A percentile compares a stretch with the other conserved stretches of the same genome.
phyloP scores from a whole-genome alignment of 2,888 invertebrate genomes.

The Perizoma flavofasciatum region DNA sequence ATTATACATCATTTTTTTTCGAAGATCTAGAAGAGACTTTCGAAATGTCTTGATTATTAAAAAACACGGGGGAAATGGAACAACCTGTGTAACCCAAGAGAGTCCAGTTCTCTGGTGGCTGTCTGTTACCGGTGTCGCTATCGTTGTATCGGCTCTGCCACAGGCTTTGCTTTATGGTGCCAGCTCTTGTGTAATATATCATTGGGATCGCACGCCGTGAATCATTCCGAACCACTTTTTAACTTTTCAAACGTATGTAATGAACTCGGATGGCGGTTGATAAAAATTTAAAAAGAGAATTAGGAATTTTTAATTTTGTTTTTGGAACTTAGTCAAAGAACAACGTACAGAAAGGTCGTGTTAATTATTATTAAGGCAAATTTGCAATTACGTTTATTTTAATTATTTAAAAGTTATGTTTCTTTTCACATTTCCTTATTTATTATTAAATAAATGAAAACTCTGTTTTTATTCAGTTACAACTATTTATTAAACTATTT shows the following conservation, averaged over 20 bases:
- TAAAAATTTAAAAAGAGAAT: constrained; percentile 62
- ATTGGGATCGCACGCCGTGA: constrained; percentile 82
- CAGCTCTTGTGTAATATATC: constrained; percentile 82
- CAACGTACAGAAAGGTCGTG: constrained; percentile 11
- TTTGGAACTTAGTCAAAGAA: constrained; percentile 26
- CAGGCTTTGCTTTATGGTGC: constrained; percentile 83
- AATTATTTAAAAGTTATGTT: no score
- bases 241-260: constrained; percentile 76
- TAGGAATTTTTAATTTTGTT: constrained; percentile 35
- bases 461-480: no score
- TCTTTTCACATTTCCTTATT: no score
- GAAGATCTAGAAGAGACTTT: no score
- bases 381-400: neutral
- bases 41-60: no score
- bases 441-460: no score
- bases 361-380: neutral
- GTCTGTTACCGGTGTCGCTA: constrained; percentile 80
- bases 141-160: constrained; percentile 82
- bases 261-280: constrained; percentile 72
- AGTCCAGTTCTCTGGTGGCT: constrained; percentile 77
- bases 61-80: constrained; percentile 27
- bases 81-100: constrained; percentile 64
- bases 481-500: no score
- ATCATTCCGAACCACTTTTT: constrained; percentile 79
- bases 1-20: no score